Evolutionary conservation across 2,113 vertebrate genomes (phyloP).

Genomic region (Vulpes lagopus): DNA sequence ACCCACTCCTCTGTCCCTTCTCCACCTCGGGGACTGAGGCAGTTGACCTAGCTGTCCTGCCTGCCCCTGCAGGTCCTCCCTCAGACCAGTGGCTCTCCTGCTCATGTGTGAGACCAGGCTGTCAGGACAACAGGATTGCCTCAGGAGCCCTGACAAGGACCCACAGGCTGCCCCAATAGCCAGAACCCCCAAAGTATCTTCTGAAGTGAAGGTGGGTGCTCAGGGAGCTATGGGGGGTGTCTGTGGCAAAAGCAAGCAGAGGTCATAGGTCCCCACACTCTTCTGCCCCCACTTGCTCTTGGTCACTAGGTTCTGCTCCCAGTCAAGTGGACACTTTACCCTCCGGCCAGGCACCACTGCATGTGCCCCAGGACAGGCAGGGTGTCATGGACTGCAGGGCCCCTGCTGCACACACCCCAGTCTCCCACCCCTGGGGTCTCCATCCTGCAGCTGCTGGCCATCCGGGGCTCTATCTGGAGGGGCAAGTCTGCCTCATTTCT

Average conservation of each 20-base stretch:
- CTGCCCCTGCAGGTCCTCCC: fast-evolving
- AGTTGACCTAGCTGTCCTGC: not conserved
- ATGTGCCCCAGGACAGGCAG: not conserved
- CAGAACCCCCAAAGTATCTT: not conserved
- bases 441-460: not conserved
- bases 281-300: not conserved
- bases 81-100: not conserved
- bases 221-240: not conserved
- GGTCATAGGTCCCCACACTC: not conserved
- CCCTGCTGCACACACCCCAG: not conserved
- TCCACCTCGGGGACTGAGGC: not conserved
- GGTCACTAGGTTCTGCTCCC: not conserved
- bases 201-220: not conserved
- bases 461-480: not conserved
- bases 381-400: not conserved
- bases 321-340: not conserved
- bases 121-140: fast-evolving
- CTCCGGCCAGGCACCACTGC: not conserved
- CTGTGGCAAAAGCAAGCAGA: not conserved
- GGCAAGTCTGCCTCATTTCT: not conserved
- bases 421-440: not conserved
- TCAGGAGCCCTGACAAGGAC: not conserved
- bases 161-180: not conserved
- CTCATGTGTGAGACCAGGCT: not conserved
- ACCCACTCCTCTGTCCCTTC: not conserved